Evolutionary conservation across 2,113 vertebrate species (phyloP), one percentile per base, ranked within the genome.

Genomic region (Cisticola juncidis): DNA sequence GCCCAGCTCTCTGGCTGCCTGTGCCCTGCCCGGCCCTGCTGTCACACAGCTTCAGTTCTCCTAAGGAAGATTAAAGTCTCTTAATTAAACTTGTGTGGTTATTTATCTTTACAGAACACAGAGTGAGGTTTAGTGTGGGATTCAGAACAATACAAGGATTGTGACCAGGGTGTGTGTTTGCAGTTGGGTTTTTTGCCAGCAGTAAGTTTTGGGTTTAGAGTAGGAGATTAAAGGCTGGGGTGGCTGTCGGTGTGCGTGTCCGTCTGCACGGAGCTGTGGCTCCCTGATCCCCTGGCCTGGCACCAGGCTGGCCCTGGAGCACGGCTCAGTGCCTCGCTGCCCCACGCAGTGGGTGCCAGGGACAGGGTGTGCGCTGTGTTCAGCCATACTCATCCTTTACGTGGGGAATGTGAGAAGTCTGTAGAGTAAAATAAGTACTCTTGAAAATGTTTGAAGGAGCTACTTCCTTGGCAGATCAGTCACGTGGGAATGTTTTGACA

Each of bases 321-420:
- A 1, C 51, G 29, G 81, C 82, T 62, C 31, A 12, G 69, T 1
- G 1, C n/a, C 82, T 88, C 4, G 0, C 62, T 74, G 81, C 4
- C 5, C 65, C 2, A 1, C 0, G 2, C 51, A 11, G 17, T 20
- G 13, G 0, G 13, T 6, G 6, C 23, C 42, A 6, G 22, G 11
- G 29, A 44, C 24, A 7, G 21, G 22, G 35, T 9, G 16, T 50
- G 40, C 2, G 0, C 14, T 9, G 0, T 18, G 10, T 25, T 0
- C 0, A 60, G 23, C 44, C 57, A 11, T 5, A 4, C 29, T 42
- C 0, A 0, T 12, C 9, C 29, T 45, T 62, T 53, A 5, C 4
- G 0, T 4, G 25, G 20, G 8, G 3, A 68, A 8, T 29, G 31
- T 15, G 9, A 13, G 23, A 54, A 9, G 9, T 33, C 45, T 42